Conservation (phyloP, 2,888 invertebrate genomes). For the Drosophila infuscata region DNA sequence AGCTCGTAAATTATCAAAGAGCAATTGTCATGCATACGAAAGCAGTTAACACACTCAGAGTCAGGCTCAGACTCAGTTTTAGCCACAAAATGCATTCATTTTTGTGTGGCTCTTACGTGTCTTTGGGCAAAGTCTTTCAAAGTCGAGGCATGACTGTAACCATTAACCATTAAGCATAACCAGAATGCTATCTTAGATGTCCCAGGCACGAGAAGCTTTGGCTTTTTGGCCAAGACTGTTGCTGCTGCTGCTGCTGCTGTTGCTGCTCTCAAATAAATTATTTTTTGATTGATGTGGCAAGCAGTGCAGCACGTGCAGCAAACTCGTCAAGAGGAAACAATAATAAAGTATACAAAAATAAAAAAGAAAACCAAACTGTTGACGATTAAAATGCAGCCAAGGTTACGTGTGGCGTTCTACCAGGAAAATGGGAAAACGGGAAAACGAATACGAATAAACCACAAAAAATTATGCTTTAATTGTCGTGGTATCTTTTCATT, state of each 20-base stretch:
- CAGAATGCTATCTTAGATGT: slow-evolving; percentile 62
- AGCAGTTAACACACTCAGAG: slow-evolving; percentile 16
- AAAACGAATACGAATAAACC: not conserved
- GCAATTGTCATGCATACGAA: slow-evolving; percentile 59
- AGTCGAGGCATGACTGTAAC: slow-evolving; percentile 44
- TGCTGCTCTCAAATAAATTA: slow-evolving; percentile 77
- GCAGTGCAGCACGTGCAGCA: slow-evolving; percentile 70
- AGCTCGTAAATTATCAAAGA: slow-evolving; percentile 73
- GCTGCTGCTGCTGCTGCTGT: slow-evolving; percentile 5
- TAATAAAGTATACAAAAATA: not conserved
- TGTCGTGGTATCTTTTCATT: slow-evolving; percentile 57
- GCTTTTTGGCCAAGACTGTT: slow-evolving; percentile 17
- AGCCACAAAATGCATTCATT: slow-evolving; percentile 68
- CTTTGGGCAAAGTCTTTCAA: slow-evolving; percentile 48
- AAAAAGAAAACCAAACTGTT: slow-evolving; percentile 18
- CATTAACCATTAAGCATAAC: slow-evolving; percentile 54
- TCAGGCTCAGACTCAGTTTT: not conserved
- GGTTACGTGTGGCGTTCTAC: slow-evolving; percentile 72
- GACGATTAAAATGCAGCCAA: slow-evolving; percentile 77
- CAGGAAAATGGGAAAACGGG: slow-evolving; percentile 33
- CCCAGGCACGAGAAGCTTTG: slow-evolving; percentile 49
- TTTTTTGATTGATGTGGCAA: slow-evolving; percentile 75
- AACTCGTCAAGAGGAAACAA: slow-evolving; percentile 48
- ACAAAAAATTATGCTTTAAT: slow-evolving; percentile 60
- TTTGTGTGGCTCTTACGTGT: slow-evolving; percentile 30